Evolutionary conservation across 1,140 invertebrate species (phyloP).

Genomic region (Cephus cinctus): DNA sequence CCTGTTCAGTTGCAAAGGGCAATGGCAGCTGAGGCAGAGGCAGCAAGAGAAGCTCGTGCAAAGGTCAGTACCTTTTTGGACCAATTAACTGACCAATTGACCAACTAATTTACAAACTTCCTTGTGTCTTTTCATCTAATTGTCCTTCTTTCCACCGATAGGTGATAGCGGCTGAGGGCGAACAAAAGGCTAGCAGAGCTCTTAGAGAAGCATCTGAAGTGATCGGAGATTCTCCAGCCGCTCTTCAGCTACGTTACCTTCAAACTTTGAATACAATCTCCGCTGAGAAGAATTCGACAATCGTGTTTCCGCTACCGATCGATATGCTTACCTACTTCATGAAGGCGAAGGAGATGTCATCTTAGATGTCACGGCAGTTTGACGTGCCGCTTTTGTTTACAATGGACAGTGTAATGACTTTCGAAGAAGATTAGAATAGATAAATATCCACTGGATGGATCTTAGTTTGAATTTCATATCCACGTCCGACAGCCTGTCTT

Average conservation of each 20-base stretch:
- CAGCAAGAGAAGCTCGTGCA: constrained; percentile 78
- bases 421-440: too few relatives aligned
- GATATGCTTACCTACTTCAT: constrained; percentile 83
- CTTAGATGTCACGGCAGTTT: too few relatives aligned
- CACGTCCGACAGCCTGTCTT: too few relatives aligned
- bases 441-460: too few relatives aligned
- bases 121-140: constrained; percentile 1
- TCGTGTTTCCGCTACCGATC: constrained; percentile 94
- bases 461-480: too few relatives aligned
- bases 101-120: not conserved
- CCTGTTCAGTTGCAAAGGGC: constrained; percentile 86
- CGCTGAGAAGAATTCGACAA: constrained; percentile 97
- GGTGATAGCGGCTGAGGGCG: constrained; percentile 81
- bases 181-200: constrained; percentile 86
- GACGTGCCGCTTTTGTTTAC: too few relatives aligned
- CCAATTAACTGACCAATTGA: too few relatives aligned
- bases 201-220: constrained; percentile 91
- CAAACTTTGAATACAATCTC: constrained; percentile 93
- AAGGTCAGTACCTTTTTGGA: constrained; percentile 64
- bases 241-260: constrained; percentile 72
- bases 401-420: too few relatives aligned
- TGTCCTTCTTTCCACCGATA: too few relatives aligned
- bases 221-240: constrained; percentile 87
- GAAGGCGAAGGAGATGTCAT: constrained; percentile 43
- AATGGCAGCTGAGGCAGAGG: constrained; percentile 91